Evolutionary conservation across 2,888 invertebrate species (phyloP), one percentile per base, ranked within the genome.

Genomic region (Lasioglossum figueresi): DNA sequence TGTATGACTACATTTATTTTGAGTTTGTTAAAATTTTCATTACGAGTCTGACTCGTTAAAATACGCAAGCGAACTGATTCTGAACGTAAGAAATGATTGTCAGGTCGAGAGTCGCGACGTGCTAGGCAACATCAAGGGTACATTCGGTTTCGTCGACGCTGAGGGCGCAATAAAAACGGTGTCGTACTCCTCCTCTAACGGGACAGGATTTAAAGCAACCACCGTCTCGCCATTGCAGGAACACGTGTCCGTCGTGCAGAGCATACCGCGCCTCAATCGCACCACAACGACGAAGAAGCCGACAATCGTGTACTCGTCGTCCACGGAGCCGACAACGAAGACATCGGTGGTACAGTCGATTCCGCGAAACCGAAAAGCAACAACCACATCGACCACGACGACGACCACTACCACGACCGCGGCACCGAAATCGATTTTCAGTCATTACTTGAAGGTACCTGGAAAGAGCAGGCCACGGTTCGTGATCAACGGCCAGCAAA

Each of bases 111-210:
- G 97, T 92, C 96, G 98, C 86, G 97, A 97, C 94, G 97, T 97
- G 74, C 95, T 97, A 85, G 98, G 98, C 14, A 97, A 97, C 94
- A 97, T 98, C 87, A 98, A 97, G 94, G 98, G 98, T 66, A 98
- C 98, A 77, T 98, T 97, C 92, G 98, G 98, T 70, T 98, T 97
- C 94, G 96, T 98, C 75, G 98, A 98, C 92, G 96, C 96, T 82
- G 96, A 96, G 92, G 98, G 98, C 12, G 97, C 97, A 93, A 96
- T 98, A 82, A 98, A 98, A 95, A 96, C 97, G 81, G 97, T 98
- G 78, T 97, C 98, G 1, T 98, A 98, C 94, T 96, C 96, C 40
- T 96, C 96, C 27, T 96, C 96, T 86, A 96, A 96, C 87, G 96
- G 95, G 76, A 95, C 95, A 10, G 96, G 95, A 79, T 95, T 95